A percentile compares a stretch with the other conserved stretches of the same genome.
These are phyloP conservation scores for Poecilia gillii DNA, from an alignment of 2,797 vertebrate species.

Conservation along the genomic window DNA sequence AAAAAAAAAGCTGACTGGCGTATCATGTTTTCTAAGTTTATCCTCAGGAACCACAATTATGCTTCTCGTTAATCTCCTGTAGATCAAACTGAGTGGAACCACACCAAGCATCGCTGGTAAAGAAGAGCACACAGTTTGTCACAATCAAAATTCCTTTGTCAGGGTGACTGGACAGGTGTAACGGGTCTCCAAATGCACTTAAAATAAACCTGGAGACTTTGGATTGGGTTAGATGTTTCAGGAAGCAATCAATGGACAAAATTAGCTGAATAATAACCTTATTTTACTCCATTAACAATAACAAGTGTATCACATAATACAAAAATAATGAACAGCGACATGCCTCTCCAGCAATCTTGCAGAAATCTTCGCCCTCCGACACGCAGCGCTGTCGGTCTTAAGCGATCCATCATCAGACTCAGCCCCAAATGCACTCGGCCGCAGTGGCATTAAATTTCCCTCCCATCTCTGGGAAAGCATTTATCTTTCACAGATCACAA, in stretches of 20 bases:
- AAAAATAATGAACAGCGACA: neutral
- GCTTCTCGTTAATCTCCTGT: neutral
- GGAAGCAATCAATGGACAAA: neutral
- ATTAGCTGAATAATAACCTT: neutral
- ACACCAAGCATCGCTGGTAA: neutral
- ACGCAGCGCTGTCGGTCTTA: neutral
- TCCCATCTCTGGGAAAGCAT: constrained; percentile 55
- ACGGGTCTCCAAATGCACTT: neutral
- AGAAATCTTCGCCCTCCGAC: constrained; percentile 2
- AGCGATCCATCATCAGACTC: neutral
- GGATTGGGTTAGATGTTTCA: neutral
- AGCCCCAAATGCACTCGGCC: constrained; percentile 11
- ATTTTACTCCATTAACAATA: neutral
- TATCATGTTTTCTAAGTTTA: constrained; percentile 16
- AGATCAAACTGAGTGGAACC: constrained; percentile 1
- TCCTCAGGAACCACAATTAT: neutral
- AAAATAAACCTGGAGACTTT: neutral
- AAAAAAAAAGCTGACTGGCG: neutral
- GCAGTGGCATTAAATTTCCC: constrained; percentile 9
- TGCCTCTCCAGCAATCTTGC: neutral
- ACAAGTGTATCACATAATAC: neutral
- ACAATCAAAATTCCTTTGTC: neutral
- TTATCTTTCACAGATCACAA: constrained; percentile 37
- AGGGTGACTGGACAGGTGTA: neutral
- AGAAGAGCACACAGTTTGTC: neutral